Evolutionary conservation across 1,140 invertebrate species (phyloP).

Genomic region (Atta cephalotes): DNA sequence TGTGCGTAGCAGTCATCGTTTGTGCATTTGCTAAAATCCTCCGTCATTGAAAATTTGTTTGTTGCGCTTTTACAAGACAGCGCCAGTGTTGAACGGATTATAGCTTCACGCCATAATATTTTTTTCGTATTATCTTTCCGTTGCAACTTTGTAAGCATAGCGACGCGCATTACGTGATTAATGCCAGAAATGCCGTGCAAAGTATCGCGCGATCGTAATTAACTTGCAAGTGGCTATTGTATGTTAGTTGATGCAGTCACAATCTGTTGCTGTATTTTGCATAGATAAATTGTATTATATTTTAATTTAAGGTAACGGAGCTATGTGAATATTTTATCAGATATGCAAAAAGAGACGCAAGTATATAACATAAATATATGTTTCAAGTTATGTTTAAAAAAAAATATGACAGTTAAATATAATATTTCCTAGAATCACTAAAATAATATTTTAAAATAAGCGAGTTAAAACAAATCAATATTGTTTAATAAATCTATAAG

Average conservation of each 20-base stretch:
- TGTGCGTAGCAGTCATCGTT: background rate
- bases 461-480: background rate
- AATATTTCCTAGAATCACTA: background rate
- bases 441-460: background rate
- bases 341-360: background rate
- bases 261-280: background rate
- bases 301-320: background rate
- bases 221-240: background rate
- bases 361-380: background rate
- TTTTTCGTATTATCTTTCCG: slow-evolving; percentile 6
- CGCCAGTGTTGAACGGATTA: slow-evolving; percentile 10
- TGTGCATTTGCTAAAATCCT: background rate
- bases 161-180: slow-evolving; percentile 4
- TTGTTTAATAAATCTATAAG: background rate
- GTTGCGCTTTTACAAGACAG: slow-evolving; percentile 11
- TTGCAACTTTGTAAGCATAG: background rate
- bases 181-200: too few relatives aligned
- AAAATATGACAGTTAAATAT: background rate
- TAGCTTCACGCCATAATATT: background rate
- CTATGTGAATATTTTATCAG: background rate
- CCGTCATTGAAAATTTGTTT: background rate
- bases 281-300: background rate
- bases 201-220: background rate
- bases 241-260: background rate
- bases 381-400: background rate